Conservation (phyloP, 2,888 invertebrate species). For the Leucania comma region DNA sequence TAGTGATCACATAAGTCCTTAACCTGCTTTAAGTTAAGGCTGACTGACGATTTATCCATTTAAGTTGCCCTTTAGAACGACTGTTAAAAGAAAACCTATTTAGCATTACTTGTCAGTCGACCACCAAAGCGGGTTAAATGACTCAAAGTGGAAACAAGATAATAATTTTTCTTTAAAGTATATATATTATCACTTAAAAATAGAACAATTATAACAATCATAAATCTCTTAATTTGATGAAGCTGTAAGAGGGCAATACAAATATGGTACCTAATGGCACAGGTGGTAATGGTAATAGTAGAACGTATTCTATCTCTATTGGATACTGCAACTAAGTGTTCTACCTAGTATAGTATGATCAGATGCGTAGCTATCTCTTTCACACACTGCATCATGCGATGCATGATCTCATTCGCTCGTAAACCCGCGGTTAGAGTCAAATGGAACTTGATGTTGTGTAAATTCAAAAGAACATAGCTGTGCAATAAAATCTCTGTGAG, state of each 20-base stretch:
- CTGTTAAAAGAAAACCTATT: not conserved
- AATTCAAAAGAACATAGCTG: constrained; percentile 8
- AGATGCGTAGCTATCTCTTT: constrained; percentile 37
- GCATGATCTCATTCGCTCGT: constrained; percentile 53
- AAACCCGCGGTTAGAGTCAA: constrained; percentile 38
- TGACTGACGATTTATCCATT: not conserved
- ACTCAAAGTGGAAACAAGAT: not conserved
- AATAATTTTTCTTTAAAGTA: not conserved
- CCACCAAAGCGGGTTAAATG: not conserved
- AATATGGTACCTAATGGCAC: not conserved
- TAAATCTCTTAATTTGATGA: not conserved
- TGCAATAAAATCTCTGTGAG: constrained; percentile 7
- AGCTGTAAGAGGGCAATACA: too few relatives aligned
- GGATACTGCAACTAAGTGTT: constrained; percentile 3
- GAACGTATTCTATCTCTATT: not conserved
- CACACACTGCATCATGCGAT: constrained; percentile 24
- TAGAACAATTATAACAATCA: not conserved
- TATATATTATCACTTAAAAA: too few relatives aligned
- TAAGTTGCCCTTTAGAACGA: not conserved
- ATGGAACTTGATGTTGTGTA: constrained; percentile 21
- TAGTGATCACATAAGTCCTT: not conserved
- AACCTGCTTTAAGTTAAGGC: not conserved
- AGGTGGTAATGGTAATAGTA: not conserved
- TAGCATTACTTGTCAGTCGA: not conserved
- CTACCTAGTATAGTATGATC: constrained; percentile 3